Evolutionary conservation across 2,888 invertebrate species (phyloP).

Genomic region (Theristus sp.): DNA sequence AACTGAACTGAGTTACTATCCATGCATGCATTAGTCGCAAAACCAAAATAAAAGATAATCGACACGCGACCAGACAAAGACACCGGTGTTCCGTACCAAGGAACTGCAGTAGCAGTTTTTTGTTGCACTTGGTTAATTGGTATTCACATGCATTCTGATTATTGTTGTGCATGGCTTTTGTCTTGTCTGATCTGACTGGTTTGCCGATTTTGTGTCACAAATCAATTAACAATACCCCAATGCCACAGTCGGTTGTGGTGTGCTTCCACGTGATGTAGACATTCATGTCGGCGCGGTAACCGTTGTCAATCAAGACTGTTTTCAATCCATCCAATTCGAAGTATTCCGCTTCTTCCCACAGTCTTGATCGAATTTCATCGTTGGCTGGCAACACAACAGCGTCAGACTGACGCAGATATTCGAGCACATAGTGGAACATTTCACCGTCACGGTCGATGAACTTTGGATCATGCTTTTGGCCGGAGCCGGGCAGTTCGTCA

Average conservation of each 20-base stretch:
- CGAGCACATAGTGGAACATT: not conserved
- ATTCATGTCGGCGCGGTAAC: not conserved
- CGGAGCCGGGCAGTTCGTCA: not conserved
- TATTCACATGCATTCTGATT: too few relatives aligned
- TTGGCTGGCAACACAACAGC: not conserved
- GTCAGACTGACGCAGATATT: not conserved
- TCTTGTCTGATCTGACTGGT: too few relatives aligned
- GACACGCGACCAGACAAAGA: too few relatives aligned
- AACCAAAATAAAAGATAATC: too few relatives aligned
- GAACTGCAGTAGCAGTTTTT: too few relatives aligned
- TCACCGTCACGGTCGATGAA: not conserved
- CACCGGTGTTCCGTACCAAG: too few relatives aligned
- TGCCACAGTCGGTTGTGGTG: not conserved
- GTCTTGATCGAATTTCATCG: not conserved
- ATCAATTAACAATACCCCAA: too few relatives aligned
- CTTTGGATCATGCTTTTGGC: not conserved
- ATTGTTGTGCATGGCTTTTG: too few relatives aligned
- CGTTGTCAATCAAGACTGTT: not conserved
- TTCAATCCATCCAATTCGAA: not conserved
- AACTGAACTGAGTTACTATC: too few relatives aligned
- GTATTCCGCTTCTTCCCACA: not conserved
- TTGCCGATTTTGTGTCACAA: too few relatives aligned
- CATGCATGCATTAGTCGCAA: too few relatives aligned
- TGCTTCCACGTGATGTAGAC: not conserved
- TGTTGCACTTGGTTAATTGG: too few relatives aligned